Base-by-base conservation (phyloP, 2,797 vertebrate species). In the Salarias fasciatus region DNA sequence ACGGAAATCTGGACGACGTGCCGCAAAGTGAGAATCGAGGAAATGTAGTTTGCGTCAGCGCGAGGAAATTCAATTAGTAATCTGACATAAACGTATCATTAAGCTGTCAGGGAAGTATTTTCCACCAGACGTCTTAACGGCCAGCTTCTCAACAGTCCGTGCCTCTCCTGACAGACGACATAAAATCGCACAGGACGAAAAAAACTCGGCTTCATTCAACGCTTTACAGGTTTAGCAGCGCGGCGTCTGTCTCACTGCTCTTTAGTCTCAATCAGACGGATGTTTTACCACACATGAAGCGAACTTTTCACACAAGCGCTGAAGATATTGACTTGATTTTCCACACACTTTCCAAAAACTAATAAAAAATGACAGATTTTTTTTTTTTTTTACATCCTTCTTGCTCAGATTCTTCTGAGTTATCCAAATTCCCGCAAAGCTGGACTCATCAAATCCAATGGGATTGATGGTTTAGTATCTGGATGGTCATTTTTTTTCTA, bases 1-100 rank as follows among this genome's bases (percentile, higher is more conserved):
- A 43, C 28, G 37, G 63, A 47, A 64, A 12, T 62, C 29, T 64
- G 43, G 50, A 47, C 55, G 55, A 8, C 7, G 14, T 3, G 18
- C 24, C 18, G 45, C 14, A 63, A 50, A 64, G 59, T 4, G 41
- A 72, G 68, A 46, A 58, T 58, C 5, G 13, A 78, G 82, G 77
- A 84, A 75, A 75, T 62, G 64, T 69, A 63, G 55, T 63, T 54
- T 85, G 70, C 85, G 84, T 85, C 86, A 85, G 72, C 6, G 72
- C 61, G 79, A 84, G 88, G 83, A 88, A 91, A 89, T 88, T 89
- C 69, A 86, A 86, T 89, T 85, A 88, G 80, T 73, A 75, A 81
- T 69, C 59, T 62, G 81, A 85, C 82, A 80, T 86, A 72, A 89
- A 86, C 71, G 85, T 69, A 56, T 88, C 81, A 87, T 90, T 88